Base-by-base conservation (phyloP, 2,113 vertebrate genomes). In the Ptychochromis oligacanthus region DNA sequence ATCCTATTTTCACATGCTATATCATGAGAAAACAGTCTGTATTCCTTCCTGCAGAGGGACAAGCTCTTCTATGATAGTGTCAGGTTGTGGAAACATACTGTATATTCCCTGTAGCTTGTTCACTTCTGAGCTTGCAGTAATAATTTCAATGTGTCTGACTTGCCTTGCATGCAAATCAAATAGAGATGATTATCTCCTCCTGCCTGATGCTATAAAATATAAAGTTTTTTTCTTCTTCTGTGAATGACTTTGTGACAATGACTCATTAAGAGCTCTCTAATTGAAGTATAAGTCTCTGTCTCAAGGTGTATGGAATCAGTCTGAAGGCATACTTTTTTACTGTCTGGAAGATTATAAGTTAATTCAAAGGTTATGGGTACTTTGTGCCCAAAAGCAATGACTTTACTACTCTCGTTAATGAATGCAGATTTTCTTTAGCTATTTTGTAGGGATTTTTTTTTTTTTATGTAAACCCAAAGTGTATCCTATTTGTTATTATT, bases 261-360 rank as follows among this genome's bases (percentile, higher is more conserved):
- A 92, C 87, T 90, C 85, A 90, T 90, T 75, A 79, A 67, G 34
- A 77, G 20, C n/a, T 43, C 77, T 80, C 87, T 84, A 89, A 87
- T 82, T 75, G 76, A 82, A 81, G 81, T 56, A 52, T 82, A 70
- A 60, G 60, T 64, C 57, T 78, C 60, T 7, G 65, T 83, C 90
- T 84, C 79, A 64, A 78, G 75, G 72, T 88, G 77, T 89, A 61
- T 40, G 18, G 64, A 81, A 83, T 84, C 77, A 64, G 58, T 77
- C 81, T 70, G 62, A 49, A 86, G 57, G 84, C 5, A 18, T 72
- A 57, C 83, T 85, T 85, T 64, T 52, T 54, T 34, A 83, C 58
- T 81, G 75, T 43, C 64, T 86, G 31, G 43, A 79, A 88, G 67
- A 86, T 90, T 77, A 83, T 54, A 59, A 52, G 60, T 88, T 86